These are phyloP conservation scores for Romanogobio albipinnatus DNA, from an alignment of 2,113 vertebrate genomes.

Conservation along the genomic window DNA sequence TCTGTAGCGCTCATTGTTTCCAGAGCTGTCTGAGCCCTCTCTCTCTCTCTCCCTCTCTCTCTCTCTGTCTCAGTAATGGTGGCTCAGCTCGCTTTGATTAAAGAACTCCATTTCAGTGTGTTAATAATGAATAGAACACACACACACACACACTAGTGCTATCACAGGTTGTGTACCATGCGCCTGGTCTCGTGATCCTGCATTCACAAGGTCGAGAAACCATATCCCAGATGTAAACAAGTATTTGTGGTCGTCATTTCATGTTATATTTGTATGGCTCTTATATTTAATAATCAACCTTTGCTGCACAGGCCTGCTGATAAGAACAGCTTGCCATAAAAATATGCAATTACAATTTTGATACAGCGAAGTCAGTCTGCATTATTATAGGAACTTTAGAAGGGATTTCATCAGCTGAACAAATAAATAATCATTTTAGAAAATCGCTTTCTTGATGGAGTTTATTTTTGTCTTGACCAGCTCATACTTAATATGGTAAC, in stretches of 20 bases:
- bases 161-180: not conserved
- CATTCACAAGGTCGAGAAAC: slow-evolving; percentile 32
- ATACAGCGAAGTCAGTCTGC: slow-evolving; percentile 9
- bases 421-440: slow-evolving; percentile 8
- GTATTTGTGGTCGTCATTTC: slow-evolving; percentile 36
- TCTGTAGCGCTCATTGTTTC: slow-evolving; percentile 78
- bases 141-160: slow-evolving; percentile 14
- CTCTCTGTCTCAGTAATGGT: slow-evolving; percentile 41
- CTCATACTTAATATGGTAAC: not conserved
- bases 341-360: slow-evolving; percentile 33
- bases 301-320: slow-evolving; percentile 2
- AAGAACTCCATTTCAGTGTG: slow-evolving; percentile 47
- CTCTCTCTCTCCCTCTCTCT: slow-evolving; percentile 45
- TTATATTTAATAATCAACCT: slow-evolving; percentile 36
- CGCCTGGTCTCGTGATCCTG: not conserved
- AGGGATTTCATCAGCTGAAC: not conserved
- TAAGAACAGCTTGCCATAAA: not conserved
- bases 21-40: slow-evolving; percentile 57
- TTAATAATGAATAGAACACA: slow-evolving; percentile 52
- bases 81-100: slow-evolving; percentile 46
- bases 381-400: slow-evolving; percentile 30
- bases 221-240: slow-evolving; percentile 23
- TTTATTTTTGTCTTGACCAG: not conserved
- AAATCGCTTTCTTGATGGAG: not conserved
- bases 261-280: slow-evolving; percentile 38